Conservation (phyloP, 2,797 vertebrate genomes). For the Astyanax mexicanus region DNA sequence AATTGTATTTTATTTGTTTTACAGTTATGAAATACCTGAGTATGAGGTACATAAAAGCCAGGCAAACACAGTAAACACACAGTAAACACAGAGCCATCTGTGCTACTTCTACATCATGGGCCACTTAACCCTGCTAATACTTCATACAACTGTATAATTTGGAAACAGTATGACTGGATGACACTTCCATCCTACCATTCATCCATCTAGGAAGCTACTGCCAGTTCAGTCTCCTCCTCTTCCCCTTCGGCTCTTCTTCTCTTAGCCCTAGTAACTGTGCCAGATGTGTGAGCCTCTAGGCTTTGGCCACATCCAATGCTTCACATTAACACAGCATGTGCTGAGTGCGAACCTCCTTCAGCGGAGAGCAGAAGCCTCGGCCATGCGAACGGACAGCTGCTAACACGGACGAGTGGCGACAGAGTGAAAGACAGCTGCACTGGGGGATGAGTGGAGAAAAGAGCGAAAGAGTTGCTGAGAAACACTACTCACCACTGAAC, state of each 20-base stretch:
- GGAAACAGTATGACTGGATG: no score
- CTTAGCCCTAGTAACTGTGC: constrained; percentile 16
- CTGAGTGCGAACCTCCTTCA: constrained; percentile 61
- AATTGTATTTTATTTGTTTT: no score
- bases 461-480: constrained; percentile 4
- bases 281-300: constrained; percentile 38
- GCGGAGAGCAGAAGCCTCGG: constrained; percentile 33
- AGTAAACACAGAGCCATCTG: no score
- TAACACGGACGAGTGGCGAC: constrained; percentile 26
- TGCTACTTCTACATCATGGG: no score
- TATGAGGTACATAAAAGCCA: no score
- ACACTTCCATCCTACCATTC: no score
- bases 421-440: constrained; percentile 31
- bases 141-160: no score
- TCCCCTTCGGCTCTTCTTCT: not conserved
- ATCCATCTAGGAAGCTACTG: not conserved
- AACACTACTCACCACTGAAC: constrained; percentile 29
- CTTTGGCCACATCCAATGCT: constrained; percentile 59
- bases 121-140: no score
- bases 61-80: no score
- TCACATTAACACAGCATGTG: constrained; percentile 72
- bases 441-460: constrained; percentile 23
- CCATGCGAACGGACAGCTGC: constrained; percentile 43
- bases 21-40: no score
- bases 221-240: not conserved